A percentile compares a stretch with the other conserved stretches of the same genome.
phyloP scores from a whole-genome alignment of 2,797 vertebrate genomes.

The Cryptoblepharus egeriae region DNA sequence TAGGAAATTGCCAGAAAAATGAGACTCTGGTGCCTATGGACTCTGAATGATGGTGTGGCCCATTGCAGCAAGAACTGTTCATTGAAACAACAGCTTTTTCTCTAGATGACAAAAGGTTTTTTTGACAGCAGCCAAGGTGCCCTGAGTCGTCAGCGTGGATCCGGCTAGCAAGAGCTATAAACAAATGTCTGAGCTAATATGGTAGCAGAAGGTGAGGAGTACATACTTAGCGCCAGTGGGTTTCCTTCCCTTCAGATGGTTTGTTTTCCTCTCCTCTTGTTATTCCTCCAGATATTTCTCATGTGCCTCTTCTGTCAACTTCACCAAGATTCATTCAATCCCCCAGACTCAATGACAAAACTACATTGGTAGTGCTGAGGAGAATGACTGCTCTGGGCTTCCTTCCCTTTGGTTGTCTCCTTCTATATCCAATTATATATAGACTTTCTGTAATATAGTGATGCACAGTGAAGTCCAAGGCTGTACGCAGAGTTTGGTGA shows the following conservation, averaged over 20 bases:
- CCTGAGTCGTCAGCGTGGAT: neutral
- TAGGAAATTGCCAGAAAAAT: neutral
- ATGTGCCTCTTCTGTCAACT: neutral
- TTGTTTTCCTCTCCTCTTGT: neutral
- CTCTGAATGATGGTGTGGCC: neutral
- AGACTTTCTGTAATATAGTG: too few species aligned
- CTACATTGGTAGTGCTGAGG: neutral
- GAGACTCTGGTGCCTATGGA: neutral
- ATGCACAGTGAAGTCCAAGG: too few species aligned
- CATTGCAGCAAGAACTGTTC: neutral
- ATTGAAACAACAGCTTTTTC: neutral
- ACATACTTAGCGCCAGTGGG: neutral
- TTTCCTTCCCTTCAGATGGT: neutral
- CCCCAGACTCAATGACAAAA: slow-evolving; percentile 16
- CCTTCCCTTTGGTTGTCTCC: neutral
- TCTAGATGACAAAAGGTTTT: neutral
- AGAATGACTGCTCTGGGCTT: slow-evolving; percentile 12
- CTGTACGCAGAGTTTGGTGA: too few species aligned
- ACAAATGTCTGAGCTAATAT: slow-evolving; percentile 7
- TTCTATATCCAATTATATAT: slow-evolving; percentile 23
- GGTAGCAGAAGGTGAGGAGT: neutral
- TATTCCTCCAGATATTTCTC: neutral
- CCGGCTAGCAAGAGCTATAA: neutral
- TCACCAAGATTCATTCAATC: slow-evolving; percentile 10
- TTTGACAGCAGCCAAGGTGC: neutral